Evolutionary conservation across 2,888 invertebrate genomes (phyloP), one percentile per base, ranked within the genome.

Genomic region (Cartodere bifasciata): DNA sequence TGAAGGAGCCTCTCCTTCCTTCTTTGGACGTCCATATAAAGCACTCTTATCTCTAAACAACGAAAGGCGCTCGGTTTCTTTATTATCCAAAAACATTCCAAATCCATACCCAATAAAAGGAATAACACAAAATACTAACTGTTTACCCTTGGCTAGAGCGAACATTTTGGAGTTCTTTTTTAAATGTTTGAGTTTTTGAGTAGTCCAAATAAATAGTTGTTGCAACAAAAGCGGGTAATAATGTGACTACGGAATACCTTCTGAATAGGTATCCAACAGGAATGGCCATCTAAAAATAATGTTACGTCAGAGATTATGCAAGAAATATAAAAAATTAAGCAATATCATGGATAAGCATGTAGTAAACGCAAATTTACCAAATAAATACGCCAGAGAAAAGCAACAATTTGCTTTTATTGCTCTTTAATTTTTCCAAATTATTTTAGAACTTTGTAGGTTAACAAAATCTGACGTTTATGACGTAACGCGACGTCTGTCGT

Each of bases 31-130:
- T 13, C 80, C 82, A 52, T 76, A 88, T 21, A 88, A 59, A 28
- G 75, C 70, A 48, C 85, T 85, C 53, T 79, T 85, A 52, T 88
- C 87, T 36, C 86, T 67, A 54, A 76, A 88, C 42, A 57, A 60
- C 0, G 68, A 65, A 73, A 84, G 72, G 32, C 84, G 68, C 36
- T 76, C 64, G 1, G 77, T 77, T 61, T 86, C 84, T 43, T 69
- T 63, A 4, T 61, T 58, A 50, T 85, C 82, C 31, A 85, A 44
- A 41, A 56, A 75, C 46, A 64, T 63, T 2, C 85, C 85, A 30
- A 81, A 36, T 2, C 58, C 49, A 42, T 53, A 71, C 1, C 78
- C 78, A 15, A 62, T 42, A 0, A 72, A 1, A 0, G 81, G 79
- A 0, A 79, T 21, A 0, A 56, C 51, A 2, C 59, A 46, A 60